Percentiles rank a stretch among this genome's conserved stretches.
phyloP scores from a whole-genome alignment of 2,888 invertebrate genomes.

The Amiota minor region DNA sequence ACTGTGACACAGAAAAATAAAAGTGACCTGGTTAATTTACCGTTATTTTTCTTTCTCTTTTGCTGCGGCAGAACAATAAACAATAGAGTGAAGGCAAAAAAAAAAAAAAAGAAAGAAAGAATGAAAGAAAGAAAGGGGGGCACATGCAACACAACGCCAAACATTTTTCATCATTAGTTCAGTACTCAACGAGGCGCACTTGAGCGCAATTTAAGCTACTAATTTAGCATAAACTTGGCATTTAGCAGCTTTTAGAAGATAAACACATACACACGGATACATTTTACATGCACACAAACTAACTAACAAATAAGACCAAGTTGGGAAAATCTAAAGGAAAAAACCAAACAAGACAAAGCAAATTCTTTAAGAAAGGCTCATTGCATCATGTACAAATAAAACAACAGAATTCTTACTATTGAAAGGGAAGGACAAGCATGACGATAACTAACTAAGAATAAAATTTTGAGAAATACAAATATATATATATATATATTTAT shows the following conservation, averaged over 20 bases:
- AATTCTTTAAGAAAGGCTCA: neutral
- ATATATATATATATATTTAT: too few relatives aligned
- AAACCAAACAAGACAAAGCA: constrained; percentile 25
- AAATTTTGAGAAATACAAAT: too few relatives aligned
- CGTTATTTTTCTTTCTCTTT: neutral
- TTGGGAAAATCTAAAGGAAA: constrained; percentile 40
- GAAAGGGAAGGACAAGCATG: too few relatives aligned
- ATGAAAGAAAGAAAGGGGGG: neutral
- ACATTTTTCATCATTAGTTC: constrained; percentile 61
- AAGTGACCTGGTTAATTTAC: constrained; percentile 11
- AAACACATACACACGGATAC: constrained; percentile 4
- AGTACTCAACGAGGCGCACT: constrained; percentile 25
- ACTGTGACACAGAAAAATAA: neutral
- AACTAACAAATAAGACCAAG: neutral
- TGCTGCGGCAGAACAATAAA: neutral
- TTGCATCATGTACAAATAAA: constrained; percentile 10
- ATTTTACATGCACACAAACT: constrained; percentile 5
- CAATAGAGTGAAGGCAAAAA: neutral
- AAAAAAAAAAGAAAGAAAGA: constrained; percentile 7
- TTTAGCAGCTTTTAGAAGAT: constrained; percentile 43
- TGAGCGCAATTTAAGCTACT: constrained; percentile 36
- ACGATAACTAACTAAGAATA: too few relatives aligned
- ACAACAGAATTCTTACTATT: neutral
- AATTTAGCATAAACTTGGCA: constrained; percentile 63
- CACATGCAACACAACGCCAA: constrained; percentile 15